A percentile compares a stretch with the other conserved stretches of the same genome.
phyloP scores from a whole-genome alignment of 2,113 vertebrate species.

The Copsychus sechellarum region DNA sequence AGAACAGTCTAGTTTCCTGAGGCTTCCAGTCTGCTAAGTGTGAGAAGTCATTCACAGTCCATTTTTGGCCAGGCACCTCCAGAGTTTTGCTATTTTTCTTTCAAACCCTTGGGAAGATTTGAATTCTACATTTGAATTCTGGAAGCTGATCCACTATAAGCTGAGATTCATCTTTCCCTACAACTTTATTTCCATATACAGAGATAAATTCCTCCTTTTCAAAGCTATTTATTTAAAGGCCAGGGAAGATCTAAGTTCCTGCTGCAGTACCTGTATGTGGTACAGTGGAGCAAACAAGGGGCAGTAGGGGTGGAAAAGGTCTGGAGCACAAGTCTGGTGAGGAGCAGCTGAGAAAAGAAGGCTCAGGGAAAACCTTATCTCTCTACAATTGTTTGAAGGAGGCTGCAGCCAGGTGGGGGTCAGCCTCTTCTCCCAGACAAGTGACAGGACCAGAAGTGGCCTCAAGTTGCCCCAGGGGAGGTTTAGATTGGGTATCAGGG shows the following conservation, averaged over 20 bases:
- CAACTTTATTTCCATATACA: rapidly evolving
- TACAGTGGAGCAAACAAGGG: neutral
- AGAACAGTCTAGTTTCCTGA: neutral
- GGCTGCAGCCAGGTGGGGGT: neutral
- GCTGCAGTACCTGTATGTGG: neutral
- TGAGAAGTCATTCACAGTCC: rapidly evolving
- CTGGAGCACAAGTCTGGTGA: neutral
- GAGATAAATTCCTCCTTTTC: neutral
- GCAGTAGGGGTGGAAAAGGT: neutral
- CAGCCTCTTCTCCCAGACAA: neutral
- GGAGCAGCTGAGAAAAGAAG: neutral
- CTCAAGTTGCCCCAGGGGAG: neutral
- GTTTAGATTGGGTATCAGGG: too few relatives aligned
- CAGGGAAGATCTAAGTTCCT: neutral
- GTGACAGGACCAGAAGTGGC: neutral
- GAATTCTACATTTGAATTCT: neutral
- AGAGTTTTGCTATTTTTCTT: neutral
- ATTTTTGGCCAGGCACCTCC: neutral
- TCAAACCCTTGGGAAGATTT: neutral
- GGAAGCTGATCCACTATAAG: neutral
- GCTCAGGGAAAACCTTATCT: neutral
- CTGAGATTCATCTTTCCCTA: neutral
- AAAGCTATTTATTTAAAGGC: neutral
- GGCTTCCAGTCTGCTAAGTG: neutral
- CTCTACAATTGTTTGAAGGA: neutral